Percentiles rank a stretch among this genome's conserved stretches.
phyloP scores from a whole-genome alignment of 2,797 vertebrate genomes.

The Gallinago nigripennis region DNA sequence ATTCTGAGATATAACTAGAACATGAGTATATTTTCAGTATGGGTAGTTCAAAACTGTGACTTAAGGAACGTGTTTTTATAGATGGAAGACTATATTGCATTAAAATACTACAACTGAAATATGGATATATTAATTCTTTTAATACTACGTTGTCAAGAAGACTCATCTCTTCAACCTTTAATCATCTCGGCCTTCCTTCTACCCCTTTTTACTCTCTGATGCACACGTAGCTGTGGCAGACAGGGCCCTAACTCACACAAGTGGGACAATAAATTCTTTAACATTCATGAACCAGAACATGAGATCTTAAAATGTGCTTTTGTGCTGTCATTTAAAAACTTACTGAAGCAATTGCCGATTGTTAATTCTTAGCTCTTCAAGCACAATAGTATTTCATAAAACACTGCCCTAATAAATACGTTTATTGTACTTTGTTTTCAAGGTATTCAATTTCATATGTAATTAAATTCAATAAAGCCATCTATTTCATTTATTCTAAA shows the following conservation, averaged over 20 bases:
- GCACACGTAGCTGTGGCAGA: neutral
- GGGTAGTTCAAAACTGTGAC: constrained; percentile 6
- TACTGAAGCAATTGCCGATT: neutral
- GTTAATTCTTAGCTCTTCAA: neutral
- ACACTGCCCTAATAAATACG: constrained; percentile 10
- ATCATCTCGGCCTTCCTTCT: neutral
- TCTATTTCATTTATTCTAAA: constrained; percentile 33
- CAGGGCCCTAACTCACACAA: neutral
- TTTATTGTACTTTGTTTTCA: constrained; percentile 40
- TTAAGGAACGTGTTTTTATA: neutral
- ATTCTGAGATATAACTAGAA: neutral
- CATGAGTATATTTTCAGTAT: constrained; percentile 28
- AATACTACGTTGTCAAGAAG: neutral
- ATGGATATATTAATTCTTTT: neutral
- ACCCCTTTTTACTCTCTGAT: neutral
- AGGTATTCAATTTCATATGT: constrained; percentile 37
- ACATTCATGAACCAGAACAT: neutral
- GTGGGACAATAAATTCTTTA: neutral
- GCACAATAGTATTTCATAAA: neutral
- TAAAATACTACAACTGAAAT: constrained; percentile 18
- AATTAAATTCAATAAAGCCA: constrained; percentile 52
- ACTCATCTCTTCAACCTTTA: neutral
- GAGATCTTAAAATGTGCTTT: constrained; percentile 3
- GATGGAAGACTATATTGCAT: neutral
- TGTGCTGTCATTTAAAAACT: neutral